Base-by-base conservation (phyloP, 2,113 vertebrate genomes). In the Actinemys pallida region DNA sequence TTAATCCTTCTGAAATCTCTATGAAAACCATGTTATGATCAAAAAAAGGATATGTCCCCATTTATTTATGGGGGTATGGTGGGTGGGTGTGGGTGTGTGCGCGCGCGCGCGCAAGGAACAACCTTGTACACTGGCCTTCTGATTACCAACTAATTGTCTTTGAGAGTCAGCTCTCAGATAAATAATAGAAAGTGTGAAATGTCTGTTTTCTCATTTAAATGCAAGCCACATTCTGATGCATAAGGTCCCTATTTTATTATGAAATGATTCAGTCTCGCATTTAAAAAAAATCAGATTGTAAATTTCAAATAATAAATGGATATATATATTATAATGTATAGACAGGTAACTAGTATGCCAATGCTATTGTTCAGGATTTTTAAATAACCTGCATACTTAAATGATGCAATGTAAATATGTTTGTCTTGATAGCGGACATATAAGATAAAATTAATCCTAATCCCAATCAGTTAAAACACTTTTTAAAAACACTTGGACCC, bases 1-100 rank as follows among this genome's bases (percentile, higher is more conserved):
- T 83, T 92, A 94, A 85, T 92, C 49, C 17, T 17, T 75, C 75
- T 86, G 86, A 90, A 92, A 79, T 91, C 35, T 90, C 11, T 19
- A 81, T 78, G 78, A 50, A 87, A 85, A 1, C 78, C 87, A 62
- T 87, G 12, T 83, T 92, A 57, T 24, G 72, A 81, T 75, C 10
- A 45, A 81, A 83, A 53, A 42, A 52, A 65, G 17, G 27, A 45
- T 1, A 0, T 75, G 10, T 16, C 17, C 84, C 22, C 12, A 8
- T 90, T 94, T 11, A 88, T 83, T 31, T 92, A 3, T 79, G 39
- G 62, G 4, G 13, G 50, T 5, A 12, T 4, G 45, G 94, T 92
- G 2, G 50, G 7, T 81, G 10, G 0, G 10, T 89, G 39, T 42
- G 81, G 90, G 1, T 81, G 3, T 59, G 72, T 57, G 81, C 80